Evolutionary conservation across 2,113 vertebrate genomes (phyloP), one percentile per base, ranked within the genome.

Genomic region (Psophia crepitans): DNA sequence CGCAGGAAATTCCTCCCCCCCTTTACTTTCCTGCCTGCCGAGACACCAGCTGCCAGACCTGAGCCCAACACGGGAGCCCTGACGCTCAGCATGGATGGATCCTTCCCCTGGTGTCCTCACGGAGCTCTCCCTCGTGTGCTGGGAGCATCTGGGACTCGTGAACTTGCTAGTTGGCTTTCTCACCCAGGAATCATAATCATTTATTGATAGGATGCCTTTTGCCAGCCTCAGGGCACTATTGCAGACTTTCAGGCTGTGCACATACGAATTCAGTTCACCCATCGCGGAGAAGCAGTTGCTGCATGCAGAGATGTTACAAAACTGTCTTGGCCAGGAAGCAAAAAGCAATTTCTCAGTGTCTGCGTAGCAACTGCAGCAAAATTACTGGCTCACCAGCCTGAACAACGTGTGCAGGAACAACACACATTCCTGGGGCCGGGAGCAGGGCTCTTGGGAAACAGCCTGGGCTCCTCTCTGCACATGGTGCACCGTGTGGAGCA

Each of bases 1-100:
- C 21, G 26, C 44, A 30, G 84, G 16, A 46, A 54, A 39, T 23
- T 10, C 22, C 43, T 75, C 57, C 28, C 14, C 44, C 8, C 16
- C 3, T 7, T 12, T 68, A 28, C 27, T 51, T 57, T 46, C 22
- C 48, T 77, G 28, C 51, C 43, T 6, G 1, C 48, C 0, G 3
- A 68, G n/a, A 61, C 65, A 63, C 53, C 44, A 70, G 76, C 66
- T 90, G 61, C 43, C 53, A 65, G 61, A 23, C 26, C 68, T 3
- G 23, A 51, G 53, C 63, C 0, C 1, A 58, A 27, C 32, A 48
- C 43, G 3, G 0, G 32, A 49, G 60, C 65, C 43, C n/a, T 7
- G 0, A 8, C 0, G 0, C n/a, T 51, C 10, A 0, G 30, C 54
- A 19, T 0, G 0, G 35, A 28, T 12, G 0, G 33, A 11, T 30